Base-by-base conservation (phyloP, 2,797 vertebrate genomes). In the Alcedo atthis region DNA sequence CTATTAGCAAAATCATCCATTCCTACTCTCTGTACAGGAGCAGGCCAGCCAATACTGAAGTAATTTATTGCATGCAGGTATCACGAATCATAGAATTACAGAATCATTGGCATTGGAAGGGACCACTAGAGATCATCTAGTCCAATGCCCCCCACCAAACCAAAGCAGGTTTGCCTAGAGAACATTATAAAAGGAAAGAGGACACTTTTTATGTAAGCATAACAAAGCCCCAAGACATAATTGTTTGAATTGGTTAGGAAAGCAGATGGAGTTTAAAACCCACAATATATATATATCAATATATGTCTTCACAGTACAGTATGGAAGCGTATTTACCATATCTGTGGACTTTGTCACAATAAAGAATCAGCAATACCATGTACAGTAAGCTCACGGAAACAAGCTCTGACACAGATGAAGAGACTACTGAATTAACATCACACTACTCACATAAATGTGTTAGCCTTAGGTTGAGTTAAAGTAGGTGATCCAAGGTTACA, bases 381-480 rank as follows among this genome's bases (percentile, higher is more conserved):
- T 28, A 43, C 21, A 45, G 22, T 25, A 74, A 63, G 10, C 30
- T 67, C n/a, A n/a, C 28, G 57, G 43, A 85, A 88, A 61, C 25
- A 57, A 28, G 6, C 21, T 90, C 63, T 84, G 32, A 17, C 24
- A 2, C 26, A 73, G 35, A 77, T 24, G 16, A 54, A 12, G 33
- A 62, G 8, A 28, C 22, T 43, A 12, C 19, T 61, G 20, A 68
- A 53, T 55, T 61, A 74, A 78, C 42, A 68, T 10, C 33, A 53
- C 26, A 28, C n/a, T 22, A 68, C 10, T 30, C 21, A 8, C 19
- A 30, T 21, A 46, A 58, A 37, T 0, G 0, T 54, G 14, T 46
- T 70, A 48, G 17, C 15, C 15, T 35, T 16, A 17, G 8, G 25
- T 25, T 37, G 6, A 76, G 10, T 46, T 66, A 25, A 66, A 51